Base-by-base conservation (phyloP, 2,113 vertebrate species). In the Pangasianodon gigas region DNA sequence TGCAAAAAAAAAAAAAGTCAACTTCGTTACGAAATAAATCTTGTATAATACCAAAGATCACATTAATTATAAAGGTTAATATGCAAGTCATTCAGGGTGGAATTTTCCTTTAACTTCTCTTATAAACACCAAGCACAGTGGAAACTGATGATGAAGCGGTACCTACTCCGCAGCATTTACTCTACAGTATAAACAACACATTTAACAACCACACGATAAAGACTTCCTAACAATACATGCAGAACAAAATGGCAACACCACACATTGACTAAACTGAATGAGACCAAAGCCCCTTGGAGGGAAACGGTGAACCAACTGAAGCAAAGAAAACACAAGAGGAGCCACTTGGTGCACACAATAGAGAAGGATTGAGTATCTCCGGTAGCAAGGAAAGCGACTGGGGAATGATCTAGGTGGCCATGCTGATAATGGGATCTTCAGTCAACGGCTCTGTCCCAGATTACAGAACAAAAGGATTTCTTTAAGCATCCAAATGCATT, bases 321-420 rank as follows among this genome's bases (percentile, higher is more conserved):
- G 85, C 29, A 69, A 58, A 81, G 86, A 74, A 89, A 81, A 86
- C 65, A 87, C 16, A 52, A 67, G 41, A 80, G 26, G 52, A 84
- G 90, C 29, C 85, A 91, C 91, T 91, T 88, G 83, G 60, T 84
- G 82, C 51, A 54, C 32, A 92, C 89, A 92, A 91, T 90, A 80
- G 88, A 84, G 48, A 41, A 44, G 83, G 89, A 88, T 91, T 84
- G 71, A 56, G 87, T 92, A 87, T 88, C 91, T 77, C 58, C 26
- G 21, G 79, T 29, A 54, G 89, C 56, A 88, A 85, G 77, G 79
- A 71, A 81, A 92, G 84, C 71, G 7, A 84, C 29, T 84, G 81
- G 37, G 29, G 69, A 89, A 89, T 65, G 84, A 24, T 85, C 65
- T 71, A 87, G 75, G 83, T 85, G 87, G 84, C 89, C 37, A 29